Conservation (phyloP, 2,888 invertebrate genomes). For the Rhagophthalmus giganteus region DNA sequence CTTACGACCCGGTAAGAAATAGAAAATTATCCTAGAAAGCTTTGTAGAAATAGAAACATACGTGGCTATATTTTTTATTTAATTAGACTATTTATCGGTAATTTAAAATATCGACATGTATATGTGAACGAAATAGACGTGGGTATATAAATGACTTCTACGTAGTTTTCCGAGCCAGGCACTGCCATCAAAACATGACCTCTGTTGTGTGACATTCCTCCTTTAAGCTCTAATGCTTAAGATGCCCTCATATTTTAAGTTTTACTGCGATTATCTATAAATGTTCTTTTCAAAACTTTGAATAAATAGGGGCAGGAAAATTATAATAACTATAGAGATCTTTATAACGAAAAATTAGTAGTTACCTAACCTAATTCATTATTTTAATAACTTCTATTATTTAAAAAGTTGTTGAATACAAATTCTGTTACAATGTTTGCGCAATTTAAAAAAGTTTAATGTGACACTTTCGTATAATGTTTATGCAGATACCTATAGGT, state of each 20-base stretch:
- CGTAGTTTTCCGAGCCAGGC: conserved; percentile 26
- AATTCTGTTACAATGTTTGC: no score
- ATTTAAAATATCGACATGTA: conserved; percentile 10
- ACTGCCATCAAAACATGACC: conserved; percentile 29
- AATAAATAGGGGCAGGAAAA: background rate
- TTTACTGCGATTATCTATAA: background rate
- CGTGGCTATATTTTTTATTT: no score
- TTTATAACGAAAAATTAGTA: no score
- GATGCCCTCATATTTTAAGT: conserved; percentile 15
- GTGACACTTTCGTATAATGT: no score
- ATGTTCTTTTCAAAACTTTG: background rate
- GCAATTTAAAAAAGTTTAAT: no score
- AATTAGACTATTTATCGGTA: no score
- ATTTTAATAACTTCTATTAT: no score
- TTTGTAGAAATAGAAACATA: conserved; percentile 8
- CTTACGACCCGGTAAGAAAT: conserved; percentile 18
- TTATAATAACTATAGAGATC: background rate
- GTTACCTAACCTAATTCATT: background rate
- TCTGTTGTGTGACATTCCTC: conserved; percentile 31
- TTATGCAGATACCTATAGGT: no score
- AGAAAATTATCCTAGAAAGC: conserved; percentile 16
- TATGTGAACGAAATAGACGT: conserved; percentile 15
- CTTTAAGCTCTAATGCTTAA: conserved; percentile 12
- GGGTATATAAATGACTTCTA: conserved; percentile 10
- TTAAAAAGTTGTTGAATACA: no score